These are phyloP conservation scores for Notechis scutatus DNA, from an alignment of 2,113 vertebrate genomes.

Conservation along the genomic window DNA sequence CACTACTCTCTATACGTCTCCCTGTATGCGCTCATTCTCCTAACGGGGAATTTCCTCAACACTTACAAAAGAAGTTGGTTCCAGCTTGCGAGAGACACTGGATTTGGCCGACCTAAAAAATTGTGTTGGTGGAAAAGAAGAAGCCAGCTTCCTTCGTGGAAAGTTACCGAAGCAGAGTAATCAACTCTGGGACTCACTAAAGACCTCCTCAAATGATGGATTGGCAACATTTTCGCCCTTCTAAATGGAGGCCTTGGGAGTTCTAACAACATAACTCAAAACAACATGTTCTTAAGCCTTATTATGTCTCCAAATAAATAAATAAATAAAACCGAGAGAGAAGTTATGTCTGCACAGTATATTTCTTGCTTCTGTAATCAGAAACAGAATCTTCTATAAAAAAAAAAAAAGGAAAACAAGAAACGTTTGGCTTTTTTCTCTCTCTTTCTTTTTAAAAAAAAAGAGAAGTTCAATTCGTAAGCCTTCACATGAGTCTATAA, in stretches of 20 bases:
- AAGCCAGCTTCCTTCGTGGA: conserved; percentile 25
- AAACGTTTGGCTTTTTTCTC: neutral
- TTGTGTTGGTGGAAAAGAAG: neutral
- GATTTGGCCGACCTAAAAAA: conserved; percentile 28
- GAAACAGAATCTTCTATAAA: neutral
- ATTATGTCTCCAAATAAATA: conserved; percentile 24
- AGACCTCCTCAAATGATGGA: conserved; percentile 15
- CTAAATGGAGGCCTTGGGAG: neutral
- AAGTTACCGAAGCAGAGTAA: conserved; percentile 15
- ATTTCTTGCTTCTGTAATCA: conserved; percentile 19
- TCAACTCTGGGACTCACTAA: conserved; percentile 4
- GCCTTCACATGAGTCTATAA: neutral
- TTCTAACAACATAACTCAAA: conserved; percentile 14
- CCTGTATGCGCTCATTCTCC: too few relatives aligned
- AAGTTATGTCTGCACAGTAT: neutral
- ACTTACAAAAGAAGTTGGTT: conserved; percentile 18
- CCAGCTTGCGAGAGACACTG: conserved; percentile 32
- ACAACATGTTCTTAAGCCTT: neutral
- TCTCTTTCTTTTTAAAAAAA: neutral
- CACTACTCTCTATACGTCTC: too few relatives aligned
- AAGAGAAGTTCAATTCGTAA: neutral
- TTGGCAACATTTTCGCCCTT: conserved; percentile 18
- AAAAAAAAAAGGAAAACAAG: neutral
- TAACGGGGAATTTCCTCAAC: too few relatives aligned
- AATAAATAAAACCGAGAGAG: neutral